A percentile compares a stretch with the other conserved stretches of the same genome.
phyloP scores from a whole-genome alignment of 1,140 invertebrate genomes.

The Delia radicum region DNA sequence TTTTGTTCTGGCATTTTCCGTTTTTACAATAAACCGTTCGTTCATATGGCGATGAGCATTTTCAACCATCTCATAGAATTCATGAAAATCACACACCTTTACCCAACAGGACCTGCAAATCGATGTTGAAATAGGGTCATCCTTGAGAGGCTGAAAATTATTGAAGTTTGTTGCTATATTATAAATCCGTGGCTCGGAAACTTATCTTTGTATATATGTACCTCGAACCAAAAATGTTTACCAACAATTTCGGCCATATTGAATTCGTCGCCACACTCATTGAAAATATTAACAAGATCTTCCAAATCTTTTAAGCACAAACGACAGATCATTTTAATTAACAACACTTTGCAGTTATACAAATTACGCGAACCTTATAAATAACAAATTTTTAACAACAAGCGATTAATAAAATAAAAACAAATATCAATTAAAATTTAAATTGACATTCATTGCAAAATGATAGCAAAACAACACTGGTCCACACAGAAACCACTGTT shows the following conservation, averaged over 20 bases:
- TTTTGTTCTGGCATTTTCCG: background rate
- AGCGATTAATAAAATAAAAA: too few relatives aligned
- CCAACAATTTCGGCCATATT: background rate
- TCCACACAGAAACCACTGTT: too few relatives aligned
- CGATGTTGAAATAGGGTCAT: background rate
- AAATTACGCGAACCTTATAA: too few relatives aligned
- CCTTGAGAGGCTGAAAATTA: background rate
- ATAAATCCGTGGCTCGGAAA: too few relatives aligned
- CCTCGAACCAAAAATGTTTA: constrained; percentile 21
- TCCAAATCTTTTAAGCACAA: constrained; percentile 47
- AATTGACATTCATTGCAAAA: too few relatives aligned
- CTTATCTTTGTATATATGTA: constrained; percentile 29
- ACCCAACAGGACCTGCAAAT: constrained; percentile 42
- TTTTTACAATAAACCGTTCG: constrained; percentile 28
- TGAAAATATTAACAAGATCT: constrained; percentile 38
- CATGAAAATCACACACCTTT: constrained; percentile 47
- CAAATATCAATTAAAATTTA: too few relatives aligned
- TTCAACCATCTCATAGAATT: constrained; percentile 48
- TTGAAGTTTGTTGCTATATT: background rate
- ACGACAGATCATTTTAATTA: constrained; percentile 50
- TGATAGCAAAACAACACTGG: too few relatives aligned
- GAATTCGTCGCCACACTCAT: constrained; percentile 25
- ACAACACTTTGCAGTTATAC: constrained; percentile 30
- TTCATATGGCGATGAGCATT: constrained; percentile 33
- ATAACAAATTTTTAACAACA: too few relatives aligned